phyloP scores from a whole-genome alignment of 1,140 invertebrate species.

The Drosophila pachea region DNA sequence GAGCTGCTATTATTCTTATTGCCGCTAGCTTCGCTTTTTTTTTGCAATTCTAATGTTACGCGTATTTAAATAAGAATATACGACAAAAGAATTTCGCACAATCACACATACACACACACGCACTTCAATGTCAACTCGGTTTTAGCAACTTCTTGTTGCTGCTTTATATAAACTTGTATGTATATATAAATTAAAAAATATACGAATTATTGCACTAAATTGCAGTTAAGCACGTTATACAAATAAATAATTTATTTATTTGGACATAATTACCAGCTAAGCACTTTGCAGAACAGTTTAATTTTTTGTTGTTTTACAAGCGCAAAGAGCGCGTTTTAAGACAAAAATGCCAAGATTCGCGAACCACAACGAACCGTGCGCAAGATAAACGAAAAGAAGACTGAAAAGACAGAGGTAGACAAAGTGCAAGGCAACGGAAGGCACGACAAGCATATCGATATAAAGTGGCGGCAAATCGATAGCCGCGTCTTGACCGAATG shows the following conservation, averaged over 20 bases:
- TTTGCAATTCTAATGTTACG: slow-evolving; percentile 58
- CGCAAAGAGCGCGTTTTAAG: slow-evolving; percentile 46
- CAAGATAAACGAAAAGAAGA: slow-evolving; percentile 49
- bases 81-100: slow-evolving; percentile 71
- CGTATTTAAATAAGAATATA: slow-evolving; percentile 42
- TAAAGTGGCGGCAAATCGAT: slow-evolving; percentile 7
- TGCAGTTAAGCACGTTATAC: slow-evolving; percentile 32
- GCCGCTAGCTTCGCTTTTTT: slow-evolving; percentile 31
- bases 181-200: neutral
- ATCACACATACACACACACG: slow-evolving; percentile 26
- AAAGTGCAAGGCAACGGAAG: slow-evolving; percentile 26
- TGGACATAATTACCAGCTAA: slow-evolving; percentile 42
- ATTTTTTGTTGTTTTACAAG: slow-evolving; percentile 38
- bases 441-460: neutral
- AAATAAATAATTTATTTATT: slow-evolving; percentile 19
- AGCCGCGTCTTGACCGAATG: neutral
- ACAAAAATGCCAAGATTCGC: slow-evolving; percentile 40
- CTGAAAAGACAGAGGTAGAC: slow-evolving; percentile 25
- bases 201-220: slow-evolving; percentile 3
- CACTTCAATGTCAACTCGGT: slow-evolving; percentile 69
- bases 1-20: slow-evolving; percentile 21
- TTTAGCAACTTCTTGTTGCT: slow-evolving; percentile 38
- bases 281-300: slow-evolving; percentile 43
- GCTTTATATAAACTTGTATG: slow-evolving; percentile 2
- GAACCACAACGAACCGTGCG: slow-evolving; percentile 32